phyloP scores from a whole-genome alignment of 2,888 invertebrate species.

The Latheticus oryzae region DNA sequence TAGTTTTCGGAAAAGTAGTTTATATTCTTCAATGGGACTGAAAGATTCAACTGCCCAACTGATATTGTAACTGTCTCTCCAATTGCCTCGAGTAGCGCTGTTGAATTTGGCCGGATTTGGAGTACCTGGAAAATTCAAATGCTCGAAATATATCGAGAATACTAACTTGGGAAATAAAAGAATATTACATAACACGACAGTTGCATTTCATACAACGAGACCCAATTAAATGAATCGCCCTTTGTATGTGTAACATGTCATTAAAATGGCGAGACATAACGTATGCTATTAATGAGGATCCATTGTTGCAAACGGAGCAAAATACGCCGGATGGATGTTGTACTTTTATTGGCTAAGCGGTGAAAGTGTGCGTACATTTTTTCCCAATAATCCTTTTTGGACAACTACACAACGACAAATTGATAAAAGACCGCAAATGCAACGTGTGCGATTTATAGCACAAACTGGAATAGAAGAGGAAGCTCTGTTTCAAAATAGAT shows the following conservation, averaged over 20 bases:
- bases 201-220: conserved; percentile 10
- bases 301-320: conserved; percentile 9
- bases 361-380: background rate
- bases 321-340: conserved; percentile 13
- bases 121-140: conserved; percentile 66
- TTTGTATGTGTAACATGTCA: conserved; percentile 12
- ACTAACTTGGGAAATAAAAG: conserved; percentile 4
- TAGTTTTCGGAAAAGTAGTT: conserved; percentile 73
- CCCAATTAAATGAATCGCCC: conserved; percentile 14
- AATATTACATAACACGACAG: background rate
- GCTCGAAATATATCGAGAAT: background rate
- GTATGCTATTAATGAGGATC: conserved; percentile 13
- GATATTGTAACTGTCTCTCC: conserved; percentile 73
- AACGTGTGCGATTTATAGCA: no score
- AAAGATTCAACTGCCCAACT: conserved; percentile 77
- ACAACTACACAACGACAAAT: background rate
- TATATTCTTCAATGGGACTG: conserved; percentile 76
- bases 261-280: background rate
- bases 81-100: conserved; percentile 73
- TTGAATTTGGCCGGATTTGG: conserved; percentile 75
- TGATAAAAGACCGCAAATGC: no score
- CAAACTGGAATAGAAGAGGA: no score
- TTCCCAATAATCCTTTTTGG: background rate
- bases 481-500: no score
- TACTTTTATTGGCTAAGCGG: conserved; percentile 6